Evolutionary conservation across 2,797 vertebrate genomes (phyloP), one percentile per base, ranked within the genome.

Genomic region (Adrianichthys oophorus): DNA sequence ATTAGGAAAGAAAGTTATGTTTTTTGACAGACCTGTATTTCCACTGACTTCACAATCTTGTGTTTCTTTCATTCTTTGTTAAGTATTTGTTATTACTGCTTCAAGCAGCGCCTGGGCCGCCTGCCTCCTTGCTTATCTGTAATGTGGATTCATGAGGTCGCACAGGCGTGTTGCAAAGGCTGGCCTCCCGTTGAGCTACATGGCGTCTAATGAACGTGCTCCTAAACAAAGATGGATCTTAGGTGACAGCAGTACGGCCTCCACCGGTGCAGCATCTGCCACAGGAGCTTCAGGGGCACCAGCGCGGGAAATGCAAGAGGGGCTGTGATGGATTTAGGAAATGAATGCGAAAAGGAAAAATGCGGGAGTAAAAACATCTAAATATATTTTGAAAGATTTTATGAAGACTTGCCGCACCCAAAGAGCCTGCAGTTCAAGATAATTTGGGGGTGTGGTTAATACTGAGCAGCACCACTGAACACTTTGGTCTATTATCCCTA

Each of bases 91-190:
- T 52, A 49, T 65, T 14, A 1, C 40, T 15, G 3, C 58, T 21
- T 4, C 56, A 47, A 26, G 37, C 55, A 47, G 18, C 18, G 14
- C 51, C 54, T 13, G 51, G 23, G 50, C 54, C 49, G 5, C 45
- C 53, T 59, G 47, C 53, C 62, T 63, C 65, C 65, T 44, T 69
- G 55, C 40, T 80, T 75, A 65, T 72, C 74, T 79, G 66, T 90
- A 88, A 89, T 90, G 85, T 82, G 80, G 84, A 91, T 90, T 89
- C 87, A 90, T 90, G 84, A 80, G 55, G 65, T 49, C n/a, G 42
- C 23, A 68, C 72, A 68, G 68, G 59, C 77, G 80, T 29, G 63
- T 62, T 71, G 59, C 59, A 49, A 65, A 76, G 62, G 79, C 74
- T 73, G 19, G 56, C 79, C 84, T 79, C 85, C 85, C 62, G 68